phyloP scores from a whole-genome alignment of 1,140 invertebrate genomes.

The Catajapyx aquilonaris region DNA sequence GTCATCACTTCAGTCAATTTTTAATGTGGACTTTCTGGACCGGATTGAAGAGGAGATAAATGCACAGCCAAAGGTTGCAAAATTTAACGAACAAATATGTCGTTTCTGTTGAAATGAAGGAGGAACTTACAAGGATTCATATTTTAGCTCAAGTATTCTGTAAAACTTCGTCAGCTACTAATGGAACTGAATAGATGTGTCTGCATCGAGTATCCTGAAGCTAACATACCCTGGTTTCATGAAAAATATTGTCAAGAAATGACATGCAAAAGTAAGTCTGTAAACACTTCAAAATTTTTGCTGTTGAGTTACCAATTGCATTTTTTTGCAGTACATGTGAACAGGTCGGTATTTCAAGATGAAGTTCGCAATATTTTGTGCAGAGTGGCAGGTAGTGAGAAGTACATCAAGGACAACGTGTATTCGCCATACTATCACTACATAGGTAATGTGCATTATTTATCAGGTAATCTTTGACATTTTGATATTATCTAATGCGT shows the following conservation, averaged over 20 bases:
- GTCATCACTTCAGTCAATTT: conserved; percentile 25
- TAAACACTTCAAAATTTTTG: too few relatives aligned
- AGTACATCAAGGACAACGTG: conserved; percentile 9
- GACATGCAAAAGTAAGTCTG: conserved; percentile 12
- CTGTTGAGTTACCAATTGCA: too few relatives aligned
- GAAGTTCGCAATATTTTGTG: conserved; percentile 1
- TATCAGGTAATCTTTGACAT: not conserved
- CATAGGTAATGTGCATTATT: conserved; percentile 11
- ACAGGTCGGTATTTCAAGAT: too few relatives aligned
- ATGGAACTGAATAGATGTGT: conserved; percentile 38
- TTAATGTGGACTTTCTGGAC: conserved; percentile 29
- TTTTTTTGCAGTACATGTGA: too few relatives aligned
- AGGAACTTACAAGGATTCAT: conserved; percentile 8
- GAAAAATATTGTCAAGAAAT: conserved; percentile 31
- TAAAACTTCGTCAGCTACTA: conserved; percentile 24
- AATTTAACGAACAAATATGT: not conserved
- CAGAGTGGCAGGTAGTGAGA: not conserved
- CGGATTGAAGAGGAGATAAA: conserved; percentile 26
- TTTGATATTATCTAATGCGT: not conserved
- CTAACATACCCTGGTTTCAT: conserved; percentile 39
- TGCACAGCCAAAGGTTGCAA: not conserved
- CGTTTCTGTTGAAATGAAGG: not conserved
- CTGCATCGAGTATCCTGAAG: conserved; percentile 34
- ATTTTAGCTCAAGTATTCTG: conserved; percentile 26
- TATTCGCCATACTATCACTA: conserved; percentile 16